A percentile compares a stretch with the other conserved stretches of the same genome.
Evolutionary conservation across 2,888 invertebrate genomes (phyloP).

Genomic region (Eutolmus rufibarbis): DNA sequence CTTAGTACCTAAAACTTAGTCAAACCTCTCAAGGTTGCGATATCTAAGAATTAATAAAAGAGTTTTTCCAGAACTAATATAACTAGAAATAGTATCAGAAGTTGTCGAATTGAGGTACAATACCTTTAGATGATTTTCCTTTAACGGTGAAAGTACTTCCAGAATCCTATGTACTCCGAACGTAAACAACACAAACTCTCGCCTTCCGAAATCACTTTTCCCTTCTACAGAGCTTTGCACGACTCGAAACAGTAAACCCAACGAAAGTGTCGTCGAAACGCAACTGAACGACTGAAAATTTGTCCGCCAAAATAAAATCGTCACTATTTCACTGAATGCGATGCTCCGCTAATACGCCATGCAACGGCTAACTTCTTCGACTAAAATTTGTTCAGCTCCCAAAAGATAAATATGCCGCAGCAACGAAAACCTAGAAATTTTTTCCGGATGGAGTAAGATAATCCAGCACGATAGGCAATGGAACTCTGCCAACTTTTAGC

Average conservation of each 20-base stretch:
- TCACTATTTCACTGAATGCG: background rate
- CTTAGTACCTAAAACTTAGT: background rate
- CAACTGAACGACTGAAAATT: slow-evolving; percentile 1
- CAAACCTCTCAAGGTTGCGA: background rate
- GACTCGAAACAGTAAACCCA: background rate
- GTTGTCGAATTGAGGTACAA: background rate
- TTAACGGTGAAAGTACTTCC: background rate
- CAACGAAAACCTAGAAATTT: background rate
- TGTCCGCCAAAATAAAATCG: background rate
- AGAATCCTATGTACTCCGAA: background rate
- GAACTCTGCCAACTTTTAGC: background rate
- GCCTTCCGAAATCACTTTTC: background rate
- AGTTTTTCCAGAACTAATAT: background rate
- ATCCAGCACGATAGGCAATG: background rate
- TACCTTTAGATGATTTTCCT: background rate
- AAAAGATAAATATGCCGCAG: background rate
- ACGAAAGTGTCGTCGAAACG: background rate
- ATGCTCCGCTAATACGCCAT: background rate
- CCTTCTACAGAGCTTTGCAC: background rate
- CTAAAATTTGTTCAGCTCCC: background rate
- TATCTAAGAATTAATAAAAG: background rate
- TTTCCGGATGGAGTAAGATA: background rate
- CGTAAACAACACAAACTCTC: background rate
- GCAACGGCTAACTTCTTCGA: background rate
- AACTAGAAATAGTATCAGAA: background rate